phyloP scores from a whole-genome alignment of 2,888 invertebrate genomes.

The Aporophyla lueneburgensis region DNA sequence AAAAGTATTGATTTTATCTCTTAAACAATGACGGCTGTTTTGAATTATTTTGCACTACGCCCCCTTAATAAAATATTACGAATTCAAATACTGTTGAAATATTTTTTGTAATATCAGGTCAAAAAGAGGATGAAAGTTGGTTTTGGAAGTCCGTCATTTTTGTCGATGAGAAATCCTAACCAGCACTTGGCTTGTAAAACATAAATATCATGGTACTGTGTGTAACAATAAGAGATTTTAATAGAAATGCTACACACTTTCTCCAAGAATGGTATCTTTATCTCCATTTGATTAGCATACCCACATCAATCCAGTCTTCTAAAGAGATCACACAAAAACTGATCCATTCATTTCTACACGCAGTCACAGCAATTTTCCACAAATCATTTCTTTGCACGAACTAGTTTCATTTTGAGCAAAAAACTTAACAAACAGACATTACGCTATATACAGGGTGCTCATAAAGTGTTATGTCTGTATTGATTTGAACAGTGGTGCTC shows the following conservation, averaged over 20 bases:
- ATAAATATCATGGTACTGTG: too few species aligned
- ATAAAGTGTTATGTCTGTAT: conserved; percentile 62
- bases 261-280: not conserved
- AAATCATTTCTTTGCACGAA: conserved; percentile 54
- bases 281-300: conserved; percentile 29
- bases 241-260: not conserved
- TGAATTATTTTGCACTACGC: too few species aligned
- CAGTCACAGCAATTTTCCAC: conserved; percentile 30
- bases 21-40: too few species aligned
- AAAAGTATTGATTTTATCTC: too few species aligned
- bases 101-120: too few species aligned
- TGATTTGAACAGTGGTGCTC: conserved; percentile 45
- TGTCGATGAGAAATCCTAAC: too few species aligned
- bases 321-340: conserved; percentile 15
- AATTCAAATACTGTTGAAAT: too few species aligned
- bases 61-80: too few species aligned
- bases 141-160: too few species aligned
- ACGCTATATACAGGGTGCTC: conserved; percentile 38
- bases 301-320: not conserved
- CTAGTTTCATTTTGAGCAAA: conserved; percentile 54
- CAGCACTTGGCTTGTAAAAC: too few species aligned
- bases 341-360: conserved; percentile 32
- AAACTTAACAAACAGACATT: conserved; percentile 55
- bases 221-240: not conserved
- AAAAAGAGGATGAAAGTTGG: too few species aligned